Evolutionary conservation across 2,113 vertebrate species (phyloP).

Genomic region (Rallus limicola): DNA sequence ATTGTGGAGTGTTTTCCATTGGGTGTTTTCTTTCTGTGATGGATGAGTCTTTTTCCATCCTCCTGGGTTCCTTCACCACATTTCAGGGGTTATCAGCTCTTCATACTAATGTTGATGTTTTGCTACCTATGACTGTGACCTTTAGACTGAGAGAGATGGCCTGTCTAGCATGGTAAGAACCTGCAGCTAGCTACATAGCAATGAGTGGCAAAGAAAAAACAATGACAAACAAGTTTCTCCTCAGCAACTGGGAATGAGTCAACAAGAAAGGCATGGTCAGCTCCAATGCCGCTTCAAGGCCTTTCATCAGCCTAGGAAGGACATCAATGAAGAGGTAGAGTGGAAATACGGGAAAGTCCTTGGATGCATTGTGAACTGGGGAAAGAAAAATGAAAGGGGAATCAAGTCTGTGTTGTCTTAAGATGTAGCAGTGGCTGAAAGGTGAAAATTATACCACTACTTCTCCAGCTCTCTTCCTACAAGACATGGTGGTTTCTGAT

Average conservation of each 20-base stretch:
- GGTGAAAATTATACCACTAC: neutral
- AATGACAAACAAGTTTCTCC: neutral
- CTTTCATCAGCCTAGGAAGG: neutral
- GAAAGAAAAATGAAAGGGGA: neutral
- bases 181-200: neutral
- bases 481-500: neutral
- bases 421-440: neutral
- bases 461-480: neutral
- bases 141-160: neutral
- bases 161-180: neutral
- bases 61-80: neutral
- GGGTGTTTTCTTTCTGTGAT: neutral
- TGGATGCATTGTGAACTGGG: neutral
- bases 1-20: neutral
- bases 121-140: neutral
- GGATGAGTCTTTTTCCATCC: neutral
- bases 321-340: neutral
- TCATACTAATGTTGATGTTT: neutral
- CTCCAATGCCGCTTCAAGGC: neutral
- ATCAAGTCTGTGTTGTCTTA: neutral
- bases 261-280: neutral
- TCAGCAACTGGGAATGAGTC: neutral
- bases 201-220: neutral
- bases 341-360: neutral
- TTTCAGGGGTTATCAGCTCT: neutral